These are phyloP conservation scores for Pseudomyrmex flavicornis DNA, from an alignment of 1,140 invertebrate species.

Conservation along the genomic window DNA sequence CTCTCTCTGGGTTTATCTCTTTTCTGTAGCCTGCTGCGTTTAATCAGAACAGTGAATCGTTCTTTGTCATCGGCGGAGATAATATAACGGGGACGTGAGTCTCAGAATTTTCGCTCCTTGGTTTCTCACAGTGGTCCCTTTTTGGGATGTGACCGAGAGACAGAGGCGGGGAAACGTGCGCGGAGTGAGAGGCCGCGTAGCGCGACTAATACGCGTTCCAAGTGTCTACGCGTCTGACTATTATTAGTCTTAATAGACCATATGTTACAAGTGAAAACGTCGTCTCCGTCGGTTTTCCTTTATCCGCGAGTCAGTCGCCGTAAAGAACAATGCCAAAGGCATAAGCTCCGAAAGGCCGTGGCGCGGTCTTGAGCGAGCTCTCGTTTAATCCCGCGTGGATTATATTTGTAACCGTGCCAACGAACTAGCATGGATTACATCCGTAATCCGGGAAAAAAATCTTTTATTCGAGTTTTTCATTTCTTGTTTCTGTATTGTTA, in stretches of 20 bases:
- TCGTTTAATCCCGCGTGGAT: conserved; percentile 42
- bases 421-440: conserved; percentile 39
- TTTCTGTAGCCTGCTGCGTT: background rate
- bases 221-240: conserved; percentile 72
- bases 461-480: conserved; percentile 36
- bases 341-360: conserved; percentile 49
- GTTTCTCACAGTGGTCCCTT: conserved; percentile 29
- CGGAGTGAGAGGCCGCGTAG: conserved; percentile 9
- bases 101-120: conserved; percentile 6
- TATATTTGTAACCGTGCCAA: conserved; percentile 49
- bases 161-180: conserved; percentile 13
- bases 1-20: too few species aligned
- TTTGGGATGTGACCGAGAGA: conserved; percentile 31
- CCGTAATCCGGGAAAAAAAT: conserved; percentile 46
- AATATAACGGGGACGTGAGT: background rate
- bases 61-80: conserved; percentile 7
- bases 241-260: conserved; percentile 84
- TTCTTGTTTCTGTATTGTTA: conserved; percentile 20
- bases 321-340: conserved; percentile 51
- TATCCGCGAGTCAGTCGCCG: conserved; percentile 38
- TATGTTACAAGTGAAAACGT: conserved; percentile 76
- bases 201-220: conserved; percentile 54
- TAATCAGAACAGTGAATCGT: conserved; percentile 1
- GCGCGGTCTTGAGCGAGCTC: conserved; percentile 40
- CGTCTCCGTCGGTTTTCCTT: conserved; percentile 13